These are phyloP conservation scores for Typhlichthys subterraneus DNA, from an alignment of 2,797 vertebrate genomes.

Conservation along the genomic window DNA sequence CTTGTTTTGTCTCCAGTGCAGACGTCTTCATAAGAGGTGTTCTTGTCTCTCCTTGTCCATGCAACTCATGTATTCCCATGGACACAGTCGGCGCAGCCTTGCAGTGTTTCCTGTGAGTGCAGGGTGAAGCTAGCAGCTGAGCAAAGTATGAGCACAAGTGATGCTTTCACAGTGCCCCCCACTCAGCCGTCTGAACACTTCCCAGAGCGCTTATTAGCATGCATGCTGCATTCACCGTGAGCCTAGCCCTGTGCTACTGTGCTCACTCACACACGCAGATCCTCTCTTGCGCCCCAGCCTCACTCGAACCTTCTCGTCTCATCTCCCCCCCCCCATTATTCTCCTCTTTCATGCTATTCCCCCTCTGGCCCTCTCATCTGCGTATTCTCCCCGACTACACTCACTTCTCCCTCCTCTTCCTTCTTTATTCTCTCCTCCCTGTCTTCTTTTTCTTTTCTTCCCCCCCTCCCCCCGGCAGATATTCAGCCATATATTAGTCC, in stretches of 20 bases:
- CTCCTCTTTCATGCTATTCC: slow-evolving; percentile 52
- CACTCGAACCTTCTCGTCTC: slow-evolving; percentile 43
- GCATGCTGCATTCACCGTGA: slow-evolving; percentile 74
- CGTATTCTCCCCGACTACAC: slow-evolving; percentile 38
- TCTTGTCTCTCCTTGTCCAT: slow-evolving; percentile 49
- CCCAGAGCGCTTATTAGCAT: slow-evolving; percentile 79
- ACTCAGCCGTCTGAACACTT: slow-evolving; percentile 70
- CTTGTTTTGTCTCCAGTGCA: slow-evolving; percentile 36
- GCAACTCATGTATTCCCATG: slow-evolving; percentile 70
- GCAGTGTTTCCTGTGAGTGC: slow-evolving; percentile 73
- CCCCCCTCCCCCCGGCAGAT: slow-evolving; percentile 16
- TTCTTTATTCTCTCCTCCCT: slow-evolving; percentile 13
- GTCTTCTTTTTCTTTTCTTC: slow-evolving; percentile 19
- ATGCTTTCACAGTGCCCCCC: slow-evolving; percentile 78
- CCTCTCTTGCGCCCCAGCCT: slow-evolving; percentile 28
- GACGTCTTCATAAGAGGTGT: slow-evolving; percentile 40
- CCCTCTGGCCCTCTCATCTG: slow-evolving; percentile 56
- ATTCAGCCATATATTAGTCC: slow-evolving; percentile 44
- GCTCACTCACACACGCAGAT: slow-evolving; percentile 23
- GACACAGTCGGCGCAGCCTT: slow-evolving; percentile 49
- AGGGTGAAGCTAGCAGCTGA: slow-evolving; percentile 79
- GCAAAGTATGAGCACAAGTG: slow-evolving; percentile 78
- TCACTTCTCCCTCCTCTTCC: slow-evolving; percentile 46
- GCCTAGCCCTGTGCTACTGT: slow-evolving; percentile 66
- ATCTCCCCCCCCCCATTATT: slow-evolving; percentile 23